A percentile compares a stretch with the other conserved stretches of the same genome.
phyloP scores from a whole-genome alignment of 2,888 invertebrate species.

The Nephrotoma guestfalica region DNA sequence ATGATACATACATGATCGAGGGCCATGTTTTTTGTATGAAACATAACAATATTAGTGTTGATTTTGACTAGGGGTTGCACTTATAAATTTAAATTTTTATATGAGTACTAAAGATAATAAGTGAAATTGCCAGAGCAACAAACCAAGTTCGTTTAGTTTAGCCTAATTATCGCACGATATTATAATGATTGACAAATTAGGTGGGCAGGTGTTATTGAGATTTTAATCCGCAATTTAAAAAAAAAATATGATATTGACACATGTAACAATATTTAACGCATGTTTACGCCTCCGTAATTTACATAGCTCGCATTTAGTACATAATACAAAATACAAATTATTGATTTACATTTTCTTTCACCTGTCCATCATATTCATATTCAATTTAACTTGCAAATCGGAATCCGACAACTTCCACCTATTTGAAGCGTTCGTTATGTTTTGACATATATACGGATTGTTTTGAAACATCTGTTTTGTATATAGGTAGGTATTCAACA shows the following conservation, averaged over 20 bases:
- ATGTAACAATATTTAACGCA: neutral
- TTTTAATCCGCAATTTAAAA: neutral
- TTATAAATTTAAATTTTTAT: too few species aligned
- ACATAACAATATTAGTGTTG: neutral
- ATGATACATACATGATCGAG: too few species aligned
- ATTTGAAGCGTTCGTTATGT: too few species aligned
- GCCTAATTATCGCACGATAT: neutral
- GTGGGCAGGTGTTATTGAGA: neutral
- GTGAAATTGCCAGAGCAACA: neutral
- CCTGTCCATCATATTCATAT: neutral
- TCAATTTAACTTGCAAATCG: neutral
- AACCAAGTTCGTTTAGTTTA: neutral
- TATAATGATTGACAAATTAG: neutral
- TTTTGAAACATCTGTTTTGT: too few species aligned
- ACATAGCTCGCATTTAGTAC: neutral
- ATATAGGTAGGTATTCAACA: too few species aligned
- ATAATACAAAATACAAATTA: neutral
- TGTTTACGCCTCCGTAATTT: neutral
- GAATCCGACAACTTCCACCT: neutral
- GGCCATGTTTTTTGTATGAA: neutral
- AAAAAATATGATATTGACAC: neutral
- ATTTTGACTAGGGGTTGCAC: neutral
- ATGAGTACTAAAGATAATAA: neutral
- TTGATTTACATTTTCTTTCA: neutral
- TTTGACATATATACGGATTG: too few species aligned